Percentiles rank a stretch among this genome's conserved stretches.
Conservation (phyloP, 1,140 invertebrate genomes). For the Hetaerina americana region DNA sequence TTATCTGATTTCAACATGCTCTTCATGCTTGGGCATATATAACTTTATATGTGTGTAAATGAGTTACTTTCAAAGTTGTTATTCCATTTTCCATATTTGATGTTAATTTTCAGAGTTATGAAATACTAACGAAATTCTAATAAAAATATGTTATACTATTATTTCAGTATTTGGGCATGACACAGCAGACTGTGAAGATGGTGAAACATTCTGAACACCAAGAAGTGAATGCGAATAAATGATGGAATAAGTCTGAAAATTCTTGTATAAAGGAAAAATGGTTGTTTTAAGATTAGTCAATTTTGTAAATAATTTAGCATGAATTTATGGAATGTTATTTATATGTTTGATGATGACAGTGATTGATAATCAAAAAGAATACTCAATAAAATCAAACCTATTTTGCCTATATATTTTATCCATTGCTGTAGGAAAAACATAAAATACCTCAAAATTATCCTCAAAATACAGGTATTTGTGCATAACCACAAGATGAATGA, state of each 20-base stretch:
- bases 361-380: neutral
- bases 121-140: no score
- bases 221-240: neutral
- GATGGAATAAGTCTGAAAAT: neutral
- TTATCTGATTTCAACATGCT: constrained; percentile 22
- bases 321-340: neutral
- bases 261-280: neutral
- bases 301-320: neutral
- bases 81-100: constrained; percentile 9
- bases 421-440: no score
- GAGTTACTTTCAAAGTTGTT: neutral
- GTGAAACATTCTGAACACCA: constrained; percentile 56
- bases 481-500: no score
- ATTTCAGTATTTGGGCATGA: constrained; percentile 65
- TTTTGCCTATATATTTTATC: neutral
- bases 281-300: neutral
- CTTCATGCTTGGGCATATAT: constrained; percentile 12
- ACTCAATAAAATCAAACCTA: neutral
- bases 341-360: neutral
- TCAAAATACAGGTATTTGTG: no score
- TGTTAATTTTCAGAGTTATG: no score
- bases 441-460: no score
- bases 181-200: constrained; percentile 63
- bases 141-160: constrained; percentile 19
- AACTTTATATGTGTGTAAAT: neutral